Evolutionary conservation across 1,140 invertebrate genomes (phyloP).

Genomic region (Choristoneura fumiferana): DNA sequence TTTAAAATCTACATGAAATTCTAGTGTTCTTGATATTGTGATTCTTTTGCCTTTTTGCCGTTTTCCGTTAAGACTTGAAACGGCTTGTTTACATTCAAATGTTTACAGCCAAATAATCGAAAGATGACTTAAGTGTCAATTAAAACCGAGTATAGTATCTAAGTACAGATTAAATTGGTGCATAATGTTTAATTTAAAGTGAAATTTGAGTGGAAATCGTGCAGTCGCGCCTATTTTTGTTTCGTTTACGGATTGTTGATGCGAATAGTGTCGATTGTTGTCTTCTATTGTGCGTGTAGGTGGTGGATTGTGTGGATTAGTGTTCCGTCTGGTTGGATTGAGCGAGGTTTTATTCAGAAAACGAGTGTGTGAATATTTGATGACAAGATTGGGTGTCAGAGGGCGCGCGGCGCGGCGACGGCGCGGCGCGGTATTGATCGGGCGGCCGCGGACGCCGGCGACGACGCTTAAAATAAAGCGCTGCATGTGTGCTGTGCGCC

Average conservation of each 20-base stretch:
- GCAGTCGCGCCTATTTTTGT: background rate
- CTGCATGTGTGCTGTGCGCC: slow-evolving; percentile 65
- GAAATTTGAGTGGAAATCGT: slow-evolving; percentile 3
- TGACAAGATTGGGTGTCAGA: slow-evolving; percentile 64
- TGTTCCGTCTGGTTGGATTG: background rate
- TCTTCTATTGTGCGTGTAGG: no score
- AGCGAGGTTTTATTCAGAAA: slow-evolving; percentile 57
- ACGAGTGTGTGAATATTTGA: slow-evolving; percentile 75
- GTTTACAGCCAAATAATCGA: slow-evolving; percentile 10
- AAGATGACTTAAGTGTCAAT: slow-evolving; percentile 17
- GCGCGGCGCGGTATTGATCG: slow-evolving; percentile 75
- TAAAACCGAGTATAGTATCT: background rate
- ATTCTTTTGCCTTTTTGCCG: background rate
- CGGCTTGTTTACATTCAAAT: slow-evolving; percentile 15
- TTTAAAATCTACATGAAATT: background rate
- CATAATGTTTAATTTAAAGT: background rate
- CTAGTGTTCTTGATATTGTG: background rate
- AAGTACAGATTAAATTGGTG: background rate
- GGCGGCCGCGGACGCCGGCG: slow-evolving; percentile 66
- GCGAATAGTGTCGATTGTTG: background rate
- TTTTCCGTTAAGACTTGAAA: background rate
- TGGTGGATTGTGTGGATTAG: background rate
- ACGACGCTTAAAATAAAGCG: slow-evolving; percentile 74
- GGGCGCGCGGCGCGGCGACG: slow-evolving; percentile 54
- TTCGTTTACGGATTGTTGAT: background rate